Percentiles rank a stretch among this genome's conserved stretches.
These are phyloP conservation scores for Proisotoma minuta DNA, from an alignment of 2,888 invertebrate genomes.

Conservation along the genomic window DNA sequence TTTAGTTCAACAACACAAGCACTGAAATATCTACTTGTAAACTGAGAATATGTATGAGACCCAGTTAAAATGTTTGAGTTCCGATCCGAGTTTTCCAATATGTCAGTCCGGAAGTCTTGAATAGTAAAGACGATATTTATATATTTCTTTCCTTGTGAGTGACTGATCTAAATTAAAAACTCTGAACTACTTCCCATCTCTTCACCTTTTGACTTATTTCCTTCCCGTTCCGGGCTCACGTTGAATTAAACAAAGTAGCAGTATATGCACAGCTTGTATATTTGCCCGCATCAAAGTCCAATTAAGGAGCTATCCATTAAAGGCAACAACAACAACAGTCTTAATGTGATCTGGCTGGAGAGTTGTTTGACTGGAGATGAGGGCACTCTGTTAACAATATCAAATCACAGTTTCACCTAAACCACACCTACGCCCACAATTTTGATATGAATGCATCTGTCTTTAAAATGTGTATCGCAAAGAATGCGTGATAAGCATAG, in stretches of 20 bases:
- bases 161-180: constrained; percentile 1
- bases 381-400: neutral
- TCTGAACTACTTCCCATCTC: constrained; percentile 15
- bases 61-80: too few species aligned
- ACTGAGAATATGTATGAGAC: too few species aligned
- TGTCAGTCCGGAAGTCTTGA: neutral
- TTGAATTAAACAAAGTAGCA: neutral
- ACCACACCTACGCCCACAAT: constrained; percentile 25
- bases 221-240: neutral
- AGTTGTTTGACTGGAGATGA: constrained; percentile 2
- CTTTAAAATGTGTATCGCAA: neutral
- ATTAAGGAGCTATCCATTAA: neutral
- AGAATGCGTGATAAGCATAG: too few species aligned
- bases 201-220: neutral
- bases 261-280: neutral
- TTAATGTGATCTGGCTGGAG: neutral
- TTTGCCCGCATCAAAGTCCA: constrained; percentile 5
- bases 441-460: neutral
- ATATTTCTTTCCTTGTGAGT: neutral
- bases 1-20: too few species aligned
- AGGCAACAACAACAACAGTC: neutral
- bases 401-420: neutral
- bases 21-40: too few species aligned
- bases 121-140: neutral
- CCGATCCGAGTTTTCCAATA: too few species aligned